Conservation (phyloP, 2,113 vertebrate species). For the Myotis davidii region DNA sequence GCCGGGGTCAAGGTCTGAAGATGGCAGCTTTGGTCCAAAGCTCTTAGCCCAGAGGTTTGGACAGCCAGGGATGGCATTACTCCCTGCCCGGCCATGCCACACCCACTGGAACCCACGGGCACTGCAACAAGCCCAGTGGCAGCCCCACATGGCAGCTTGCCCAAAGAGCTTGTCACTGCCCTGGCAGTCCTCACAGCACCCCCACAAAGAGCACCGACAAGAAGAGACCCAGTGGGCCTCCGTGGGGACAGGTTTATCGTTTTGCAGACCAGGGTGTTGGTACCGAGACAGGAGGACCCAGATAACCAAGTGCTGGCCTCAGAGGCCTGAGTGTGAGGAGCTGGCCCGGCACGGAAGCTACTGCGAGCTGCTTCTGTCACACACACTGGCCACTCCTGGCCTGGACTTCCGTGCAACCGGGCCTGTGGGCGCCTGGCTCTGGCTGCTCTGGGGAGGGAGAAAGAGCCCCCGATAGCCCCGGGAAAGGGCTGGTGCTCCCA, state of each 20-base stretch:
- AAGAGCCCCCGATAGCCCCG: neutral
- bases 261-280: neutral
- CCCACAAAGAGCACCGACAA: neutral
- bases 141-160: neutral
- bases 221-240: neutral
- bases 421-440: neutral
- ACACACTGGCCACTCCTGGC: neutral
- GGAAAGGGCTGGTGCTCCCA: neutral
- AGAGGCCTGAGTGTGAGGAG: neutral
- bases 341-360: rapidly evolving
- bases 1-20: neutral
- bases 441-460: neutral
- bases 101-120: rapidly evolving
- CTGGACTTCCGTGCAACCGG: too few relatives aligned
- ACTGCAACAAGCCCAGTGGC: neutral
- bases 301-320: neutral
- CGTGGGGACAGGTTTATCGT: too few relatives aligned
- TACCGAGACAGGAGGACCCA: neutral
- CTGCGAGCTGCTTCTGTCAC: neutral
- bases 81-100: rapidly evolving
- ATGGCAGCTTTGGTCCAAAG: neutral
- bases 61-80: neutral
- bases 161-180: neutral
- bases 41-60: neutral
- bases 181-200: neutral